Conservation (phyloP, 2,888 invertebrate species). For the Scelioninae gen. 2 region DNA sequence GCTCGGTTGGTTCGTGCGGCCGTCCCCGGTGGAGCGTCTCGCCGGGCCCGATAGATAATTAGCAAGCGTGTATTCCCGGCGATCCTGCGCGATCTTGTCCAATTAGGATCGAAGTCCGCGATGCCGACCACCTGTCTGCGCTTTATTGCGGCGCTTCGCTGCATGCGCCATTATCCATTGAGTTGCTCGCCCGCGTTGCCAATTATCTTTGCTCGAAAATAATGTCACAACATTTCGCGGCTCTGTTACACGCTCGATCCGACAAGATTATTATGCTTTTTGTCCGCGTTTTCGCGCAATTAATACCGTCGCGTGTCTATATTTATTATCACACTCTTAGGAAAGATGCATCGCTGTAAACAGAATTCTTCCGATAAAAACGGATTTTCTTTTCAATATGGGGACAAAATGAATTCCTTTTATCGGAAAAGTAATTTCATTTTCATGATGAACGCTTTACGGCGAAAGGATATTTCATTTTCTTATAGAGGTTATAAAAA, state of each 20-base stretch:
- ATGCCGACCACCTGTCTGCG: constrained; percentile 56
- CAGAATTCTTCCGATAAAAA: too few species aligned
- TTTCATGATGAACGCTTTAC: too few species aligned
- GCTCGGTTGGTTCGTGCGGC: constrained; percentile 38
- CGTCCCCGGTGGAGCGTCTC: constrained; percentile 40
- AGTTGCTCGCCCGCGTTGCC: constrained; percentile 52
- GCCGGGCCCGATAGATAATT: constrained; percentile 53
- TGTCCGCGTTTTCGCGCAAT: constrained; percentile 30
- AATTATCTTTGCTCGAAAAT: constrained; percentile 53
- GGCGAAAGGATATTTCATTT: too few species aligned
- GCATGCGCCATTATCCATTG: constrained; percentile 45
- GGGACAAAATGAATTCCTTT: too few species aligned
- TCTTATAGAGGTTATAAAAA: too few species aligned
- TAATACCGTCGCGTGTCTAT: constrained; percentile 1
- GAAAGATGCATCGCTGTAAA: too few species aligned
- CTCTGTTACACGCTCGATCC: constrained; percentile 15
- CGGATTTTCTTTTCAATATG: too few species aligned
- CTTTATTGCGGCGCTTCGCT: constrained; percentile 37
- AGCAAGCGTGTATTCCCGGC: constrained; percentile 54
- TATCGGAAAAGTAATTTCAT: too few species aligned
- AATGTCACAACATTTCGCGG: constrained; percentile 52
- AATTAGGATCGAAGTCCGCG: constrained; percentile 57
- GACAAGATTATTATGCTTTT: constrained; percentile 53
- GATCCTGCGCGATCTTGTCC: constrained; percentile 61
- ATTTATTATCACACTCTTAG: too few species aligned